Conservation (phyloP, 2,797 vertebrate species). For the Onychomys leucogaster region DNA sequence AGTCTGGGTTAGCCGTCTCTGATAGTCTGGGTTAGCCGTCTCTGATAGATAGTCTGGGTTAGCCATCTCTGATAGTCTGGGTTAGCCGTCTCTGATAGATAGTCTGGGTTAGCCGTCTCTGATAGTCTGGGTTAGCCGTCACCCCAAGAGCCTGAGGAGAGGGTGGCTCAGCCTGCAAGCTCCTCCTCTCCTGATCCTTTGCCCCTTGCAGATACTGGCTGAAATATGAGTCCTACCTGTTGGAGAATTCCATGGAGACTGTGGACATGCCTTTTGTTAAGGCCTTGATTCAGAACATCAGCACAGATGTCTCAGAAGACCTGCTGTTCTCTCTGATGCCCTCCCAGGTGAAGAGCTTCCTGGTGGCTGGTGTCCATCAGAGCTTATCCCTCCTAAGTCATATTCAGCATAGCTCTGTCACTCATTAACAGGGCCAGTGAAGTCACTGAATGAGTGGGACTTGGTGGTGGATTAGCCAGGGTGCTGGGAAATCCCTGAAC, state of each 20-base stretch:
- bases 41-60: too few species aligned
- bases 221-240: constrained; percentile 47
- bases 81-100: too few species aligned
- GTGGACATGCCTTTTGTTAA: constrained; percentile 67
- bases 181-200: background rate
- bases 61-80: too few species aligned
- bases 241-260: rapidly evolving
- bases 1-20: too few species aligned
- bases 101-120: too few species aligned
- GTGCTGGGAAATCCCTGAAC: background rate
- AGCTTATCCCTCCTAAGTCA: background rate
- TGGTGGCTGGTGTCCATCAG: background rate
- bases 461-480: background rate
- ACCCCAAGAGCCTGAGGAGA: background rate
- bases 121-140: background rate
- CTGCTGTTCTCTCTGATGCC: constrained; percentile 77
- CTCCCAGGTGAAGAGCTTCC: constrained; percentile 67
- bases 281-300: constrained; percentile 67
- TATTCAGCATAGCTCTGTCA: background rate
- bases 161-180: background rate
- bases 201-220: constrained; percentile 75
- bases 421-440: background rate
- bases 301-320: background rate
- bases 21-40: too few species aligned
- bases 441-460: background rate